Conservation (phyloP, 1,140 invertebrate genomes). For the Nephotettix cincticeps region DNA sequence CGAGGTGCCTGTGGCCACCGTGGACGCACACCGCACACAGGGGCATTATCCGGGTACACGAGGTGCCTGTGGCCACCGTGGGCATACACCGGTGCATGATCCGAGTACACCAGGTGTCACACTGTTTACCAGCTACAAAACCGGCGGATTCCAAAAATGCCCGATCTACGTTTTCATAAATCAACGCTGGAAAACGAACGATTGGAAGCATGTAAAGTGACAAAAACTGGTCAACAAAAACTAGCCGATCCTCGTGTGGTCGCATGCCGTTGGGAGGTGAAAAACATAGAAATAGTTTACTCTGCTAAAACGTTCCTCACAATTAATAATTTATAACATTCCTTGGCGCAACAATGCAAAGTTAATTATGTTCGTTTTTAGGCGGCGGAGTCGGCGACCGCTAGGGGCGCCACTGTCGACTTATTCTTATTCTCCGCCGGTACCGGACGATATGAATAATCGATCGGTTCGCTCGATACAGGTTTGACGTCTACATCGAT, state of each 20-base stretch:
- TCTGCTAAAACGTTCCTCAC: neutral
- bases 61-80: too few species aligned
- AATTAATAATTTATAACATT: neutral
- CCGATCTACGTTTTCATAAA: too few species aligned
- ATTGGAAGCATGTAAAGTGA: too few species aligned
- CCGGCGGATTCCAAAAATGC: too few species aligned
- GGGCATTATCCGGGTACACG: too few species aligned
- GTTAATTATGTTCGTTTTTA: neutral
- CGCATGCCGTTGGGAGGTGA: neutral
- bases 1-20: too few species aligned
- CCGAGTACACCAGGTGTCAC: too few species aligned
- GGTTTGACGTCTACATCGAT: slow-evolving; percentile 16
- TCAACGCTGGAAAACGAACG: too few species aligned
- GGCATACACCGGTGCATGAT: too few species aligned
- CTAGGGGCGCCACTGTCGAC: neutral
- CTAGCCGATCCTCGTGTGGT: neutral
- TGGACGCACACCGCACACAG: too few species aligned
- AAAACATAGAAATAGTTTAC: neutral
- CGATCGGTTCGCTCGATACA: neutral
- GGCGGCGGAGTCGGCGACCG: too few species aligned
- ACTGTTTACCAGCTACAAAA: too few species aligned
- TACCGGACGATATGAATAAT: slow-evolving; percentile 17
- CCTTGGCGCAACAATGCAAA: neutral
- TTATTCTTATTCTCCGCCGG: slow-evolving; percentile 3
- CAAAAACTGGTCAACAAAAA: neutral